Conservation (phyloP, 2,888 invertebrate species). For the Xestia ashworthii region DNA sequence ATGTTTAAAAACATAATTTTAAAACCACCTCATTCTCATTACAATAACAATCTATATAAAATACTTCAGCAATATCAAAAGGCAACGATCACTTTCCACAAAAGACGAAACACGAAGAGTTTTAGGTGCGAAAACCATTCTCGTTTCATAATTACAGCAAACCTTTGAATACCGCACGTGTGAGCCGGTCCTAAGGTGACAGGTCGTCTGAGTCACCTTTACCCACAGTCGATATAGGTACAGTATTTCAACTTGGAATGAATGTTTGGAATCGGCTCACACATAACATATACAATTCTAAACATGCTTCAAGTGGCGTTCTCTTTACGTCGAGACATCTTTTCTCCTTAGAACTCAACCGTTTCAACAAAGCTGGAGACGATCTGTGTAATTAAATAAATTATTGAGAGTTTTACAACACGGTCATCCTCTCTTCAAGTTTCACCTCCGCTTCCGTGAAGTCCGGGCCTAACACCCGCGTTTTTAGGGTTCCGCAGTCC, state of each 20-base stretch:
- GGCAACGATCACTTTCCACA: not conserved
- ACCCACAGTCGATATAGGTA: constrained; percentile 16
- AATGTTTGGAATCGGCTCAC: not conserved
- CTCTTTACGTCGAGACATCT: too few species aligned
- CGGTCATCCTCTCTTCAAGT: too few species aligned
- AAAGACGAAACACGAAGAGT: not conserved
- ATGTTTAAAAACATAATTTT: not conserved
- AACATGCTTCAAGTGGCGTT: not conserved
- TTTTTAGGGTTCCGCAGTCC: too few species aligned
- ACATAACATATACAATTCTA: not conserved
- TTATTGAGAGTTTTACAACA: too few species aligned
- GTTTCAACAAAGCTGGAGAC: too few species aligned
- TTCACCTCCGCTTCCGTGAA: too few species aligned
- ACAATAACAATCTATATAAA: not conserved
- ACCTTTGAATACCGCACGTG: constrained; percentile 18
- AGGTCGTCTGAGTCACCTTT: constrained; percentile 58
- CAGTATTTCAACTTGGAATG: not conserved
- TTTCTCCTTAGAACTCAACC: too few species aligned
- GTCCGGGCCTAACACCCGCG: too few species aligned
- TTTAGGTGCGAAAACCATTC: not conserved
- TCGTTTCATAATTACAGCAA: constrained; percentile 34
- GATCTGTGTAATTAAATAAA: too few species aligned
- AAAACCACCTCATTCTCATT: not conserved
- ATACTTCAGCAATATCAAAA: constrained; percentile 11
- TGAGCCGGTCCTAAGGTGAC: constrained; percentile 14